Conservation (phyloP, 1,140 invertebrate species). For the Sycophaga agraensis region DNA sequence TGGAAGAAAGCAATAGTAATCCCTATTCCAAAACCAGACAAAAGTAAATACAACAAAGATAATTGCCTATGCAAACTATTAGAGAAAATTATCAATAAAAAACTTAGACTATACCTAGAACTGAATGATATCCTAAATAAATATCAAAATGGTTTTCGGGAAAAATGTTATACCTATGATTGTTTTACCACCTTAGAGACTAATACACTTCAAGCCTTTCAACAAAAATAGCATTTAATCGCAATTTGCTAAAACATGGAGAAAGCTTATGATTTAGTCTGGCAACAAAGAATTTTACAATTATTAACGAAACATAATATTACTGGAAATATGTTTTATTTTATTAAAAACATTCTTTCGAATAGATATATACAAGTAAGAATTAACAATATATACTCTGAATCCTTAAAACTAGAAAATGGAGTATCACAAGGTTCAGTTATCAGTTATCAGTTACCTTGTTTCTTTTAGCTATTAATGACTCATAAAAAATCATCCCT, state of each 20-base stretch:
- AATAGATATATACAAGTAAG: slow-evolving; percentile 11
- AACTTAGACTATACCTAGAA: slow-evolving; percentile 23
- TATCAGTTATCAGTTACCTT: not conserved
- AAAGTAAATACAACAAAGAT: slow-evolving; percentile 26
- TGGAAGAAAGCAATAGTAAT: slow-evolving; percentile 43
- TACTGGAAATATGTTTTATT: slow-evolving; percentile 21
- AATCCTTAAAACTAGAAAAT: not conserved
- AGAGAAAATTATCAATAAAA: slow-evolving; percentile 37
- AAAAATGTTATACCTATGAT: slow-evolving; percentile 27
- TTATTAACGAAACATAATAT: slow-evolving; percentile 18
- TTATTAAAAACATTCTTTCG: slow-evolving; percentile 27
- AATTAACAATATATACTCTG: not conserved
- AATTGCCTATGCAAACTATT: slow-evolving; percentile 37
- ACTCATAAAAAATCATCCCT: not conserved
- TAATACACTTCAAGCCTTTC: slow-evolving; percentile 31
- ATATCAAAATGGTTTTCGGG: slow-evolving; percentile 27
- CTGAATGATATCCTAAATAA: slow-evolving; percentile 28
- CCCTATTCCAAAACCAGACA: slow-evolving; percentile 39
- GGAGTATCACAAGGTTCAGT: not conserved
- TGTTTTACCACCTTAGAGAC: slow-evolving; percentile 28
- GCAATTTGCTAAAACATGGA: slow-evolving; percentile 34
- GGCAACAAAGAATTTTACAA: slow-evolving; percentile 17
- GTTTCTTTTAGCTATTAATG: not conserved
- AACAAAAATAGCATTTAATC: slow-evolving; percentile 26
- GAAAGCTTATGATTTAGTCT: slow-evolving; percentile 35